phyloP scores from a whole-genome alignment of 1,140 invertebrate genomes.

The Drosophila bocki region DNA sequence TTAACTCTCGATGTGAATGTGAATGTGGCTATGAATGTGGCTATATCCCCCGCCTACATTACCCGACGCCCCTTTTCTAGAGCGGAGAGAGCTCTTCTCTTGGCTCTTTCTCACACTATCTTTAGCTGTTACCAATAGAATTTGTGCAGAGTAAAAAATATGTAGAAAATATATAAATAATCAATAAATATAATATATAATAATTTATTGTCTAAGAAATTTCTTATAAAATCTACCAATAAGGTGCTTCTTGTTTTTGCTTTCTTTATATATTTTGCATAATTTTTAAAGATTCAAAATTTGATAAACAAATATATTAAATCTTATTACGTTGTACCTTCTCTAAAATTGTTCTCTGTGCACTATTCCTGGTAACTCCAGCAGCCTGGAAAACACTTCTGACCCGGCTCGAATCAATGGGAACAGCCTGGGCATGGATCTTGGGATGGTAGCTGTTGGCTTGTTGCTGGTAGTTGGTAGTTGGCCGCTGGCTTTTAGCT shows the following conservation, averaged over 20 bases:
- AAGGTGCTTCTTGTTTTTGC: too few species aligned
- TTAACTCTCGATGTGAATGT: slow-evolving; percentile 34
- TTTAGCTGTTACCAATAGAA: background rate
- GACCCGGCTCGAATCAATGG: slow-evolving; percentile 66
- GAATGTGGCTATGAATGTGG: slow-evolving; percentile 40
- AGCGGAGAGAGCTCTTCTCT: slow-evolving; percentile 2
- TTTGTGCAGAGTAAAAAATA: slow-evolving; percentile 8
- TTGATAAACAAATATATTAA: background rate
- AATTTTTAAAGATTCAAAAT: background rate
- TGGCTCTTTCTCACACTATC: slow-evolving; percentile 11
- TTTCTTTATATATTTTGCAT: background rate
- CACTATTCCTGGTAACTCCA: slow-evolving; percentile 23
- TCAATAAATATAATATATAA: background rate
- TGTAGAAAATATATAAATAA: background rate
- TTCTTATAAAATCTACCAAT: too few species aligned
- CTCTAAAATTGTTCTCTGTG: background rate
- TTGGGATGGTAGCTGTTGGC: slow-evolving; percentile 32
- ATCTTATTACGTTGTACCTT: background rate
- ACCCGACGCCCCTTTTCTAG: slow-evolving; percentile 20
- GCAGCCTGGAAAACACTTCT: slow-evolving; percentile 70
- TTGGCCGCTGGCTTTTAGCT: slow-evolving; percentile 12
- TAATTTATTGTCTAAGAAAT: background rate
- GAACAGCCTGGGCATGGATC: slow-evolving; percentile 65
- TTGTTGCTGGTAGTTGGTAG: slow-evolving; percentile 11
- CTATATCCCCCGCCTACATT: slow-evolving; percentile 46